Evolutionary conservation across 2,888 invertebrate genomes (phyloP), one percentile per base, ranked within the genome.

Genomic region (Clivina fossor): DNA sequence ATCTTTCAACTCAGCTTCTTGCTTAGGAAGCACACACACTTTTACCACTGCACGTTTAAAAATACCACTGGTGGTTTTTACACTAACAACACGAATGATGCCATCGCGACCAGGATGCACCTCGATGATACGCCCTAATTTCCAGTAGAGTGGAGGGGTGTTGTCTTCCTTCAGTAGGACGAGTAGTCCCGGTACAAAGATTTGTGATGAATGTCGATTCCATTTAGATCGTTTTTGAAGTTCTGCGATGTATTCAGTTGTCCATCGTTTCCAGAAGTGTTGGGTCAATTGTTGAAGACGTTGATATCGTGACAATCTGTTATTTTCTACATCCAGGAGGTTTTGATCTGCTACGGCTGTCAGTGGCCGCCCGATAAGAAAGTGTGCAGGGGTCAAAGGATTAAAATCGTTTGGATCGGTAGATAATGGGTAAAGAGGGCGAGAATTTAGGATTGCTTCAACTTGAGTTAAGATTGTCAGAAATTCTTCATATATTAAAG

Each of bases 331-430:
- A 7, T 61, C 43, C 1, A 46, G 41, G 2, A 66, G 30, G 18
- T 65, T 58, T 1, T 58, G 58, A n/a, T 68, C 65, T 1, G 66
- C 63, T 4, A 67, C 7, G 0, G 58, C 30, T 0, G 46, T 64
- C 4, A 68, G 19, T 2, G 65, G 53, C 33, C 47, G 33, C 5
- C 64, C 66, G 35, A 67, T 62, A 0, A 70, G 50, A 28, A 69
- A 64, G 56, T 69, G 68, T 3, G 63, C 65, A 16, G 66, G 68
- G 3, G 65, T 67, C 1, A 68, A 48, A 1, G 59, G 58, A 3
- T 46, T 20, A 5, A 61, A 46, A 26, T 65, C 63, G 8, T 37
- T 7, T 0, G 63, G 56, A 56, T 66, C 61, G 1, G 58, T 30
- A 1, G 64, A 63, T 2, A 64, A 3, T 5, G 63, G 61, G 8